These are phyloP conservation scores for Tamias sibiricus DNA, from an alignment of 2,113 vertebrate genomes.

Conservation along the genomic window DNA sequence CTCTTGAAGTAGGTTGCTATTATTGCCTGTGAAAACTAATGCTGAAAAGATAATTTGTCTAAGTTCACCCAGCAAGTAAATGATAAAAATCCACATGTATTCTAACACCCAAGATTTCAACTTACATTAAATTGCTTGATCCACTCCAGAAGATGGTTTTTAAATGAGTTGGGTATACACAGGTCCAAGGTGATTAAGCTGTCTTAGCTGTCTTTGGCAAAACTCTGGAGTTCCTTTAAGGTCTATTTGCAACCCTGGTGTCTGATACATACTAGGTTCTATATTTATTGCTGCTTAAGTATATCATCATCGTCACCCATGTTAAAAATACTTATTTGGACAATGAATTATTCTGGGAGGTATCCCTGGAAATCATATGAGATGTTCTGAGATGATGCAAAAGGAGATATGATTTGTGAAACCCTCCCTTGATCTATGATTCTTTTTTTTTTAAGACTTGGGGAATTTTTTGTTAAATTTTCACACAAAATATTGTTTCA, in stretches of 20 bases:
- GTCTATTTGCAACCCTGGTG: background rate
- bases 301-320: background rate
- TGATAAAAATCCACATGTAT: background rate
- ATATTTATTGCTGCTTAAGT: background rate
- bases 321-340: slow-evolving; percentile 12
- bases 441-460: background rate
- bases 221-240: background rate
- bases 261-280: background rate
- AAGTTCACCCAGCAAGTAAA: background rate
- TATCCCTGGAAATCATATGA: background rate
- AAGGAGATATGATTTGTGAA: slow-evolving; percentile 26
- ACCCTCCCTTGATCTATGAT: background rate
- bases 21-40: background rate
- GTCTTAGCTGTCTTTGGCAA: background rate
- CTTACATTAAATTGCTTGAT: background rate
- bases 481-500: background rate
- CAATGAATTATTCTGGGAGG: background rate
- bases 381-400: background rate
- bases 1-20: background rate
- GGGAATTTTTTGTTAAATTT: background rate
- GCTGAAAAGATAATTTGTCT: background rate
- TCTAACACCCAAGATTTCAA: slow-evolving; percentile 1
- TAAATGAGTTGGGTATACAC: background rate
- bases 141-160: background rate
- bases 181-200: background rate